Evolutionary conservation across 2,797 vertebrate genomes (phyloP).

Genomic region (Enteromius thamalakanensis): DNA sequence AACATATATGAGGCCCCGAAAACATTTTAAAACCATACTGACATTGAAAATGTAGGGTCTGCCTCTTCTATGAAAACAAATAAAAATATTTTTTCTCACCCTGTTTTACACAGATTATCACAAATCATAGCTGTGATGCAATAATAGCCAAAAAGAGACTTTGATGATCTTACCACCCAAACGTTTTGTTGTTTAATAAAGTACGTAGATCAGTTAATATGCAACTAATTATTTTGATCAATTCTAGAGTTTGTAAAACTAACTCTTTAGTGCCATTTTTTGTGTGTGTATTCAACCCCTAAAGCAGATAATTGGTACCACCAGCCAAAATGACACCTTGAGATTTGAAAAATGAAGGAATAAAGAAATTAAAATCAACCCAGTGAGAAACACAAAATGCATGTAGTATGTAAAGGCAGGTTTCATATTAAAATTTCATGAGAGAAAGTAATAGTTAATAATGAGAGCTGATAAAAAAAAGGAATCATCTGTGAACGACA

Average conservation of each 20-base stretch:
- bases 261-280: not conserved
- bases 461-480: slow-evolving; percentile 24
- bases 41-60: not conserved
- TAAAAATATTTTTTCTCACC: not conserved
- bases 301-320: slow-evolving; percentile 45
- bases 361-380: not conserved
- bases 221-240: not conserved
- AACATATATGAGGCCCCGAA: not conserved
- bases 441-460: slow-evolving; percentile 2
- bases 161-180: not conserved
- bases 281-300: not conserved
- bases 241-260: not conserved
- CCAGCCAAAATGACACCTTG: slow-evolving; percentile 31
- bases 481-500: slow-evolving; percentile 24
- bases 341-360: slow-evolving; percentile 28
- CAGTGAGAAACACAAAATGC: slow-evolving; percentile 5
- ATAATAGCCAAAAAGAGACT: not conserved
- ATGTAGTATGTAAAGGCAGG: slow-evolving; percentile 36
- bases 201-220: too few species aligned
- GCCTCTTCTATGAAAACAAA: not conserved
- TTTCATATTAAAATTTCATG: slow-evolving; percentile 25
- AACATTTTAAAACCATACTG: not conserved
- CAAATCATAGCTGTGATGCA: not conserved
- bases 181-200: not conserved
- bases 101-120: not conserved